Evolutionary conservation across 2,888 invertebrate genomes (phyloP).

Genomic region (Pollenia labialis): DNA sequence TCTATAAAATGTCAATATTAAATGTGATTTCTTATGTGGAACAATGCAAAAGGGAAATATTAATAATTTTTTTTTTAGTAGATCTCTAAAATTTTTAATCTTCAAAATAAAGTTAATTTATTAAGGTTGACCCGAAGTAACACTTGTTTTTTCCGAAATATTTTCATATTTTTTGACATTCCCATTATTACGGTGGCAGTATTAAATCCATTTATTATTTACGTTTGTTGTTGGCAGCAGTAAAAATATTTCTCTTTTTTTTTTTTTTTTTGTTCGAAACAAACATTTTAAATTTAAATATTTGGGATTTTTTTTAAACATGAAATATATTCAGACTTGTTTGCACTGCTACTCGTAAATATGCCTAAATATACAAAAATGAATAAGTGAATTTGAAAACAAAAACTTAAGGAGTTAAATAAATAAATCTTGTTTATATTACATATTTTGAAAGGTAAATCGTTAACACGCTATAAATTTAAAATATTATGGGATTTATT

Average conservation of each 20-base stretch:
- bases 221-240: slow-evolving; percentile 10
- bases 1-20: too few species aligned
- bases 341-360: background rate
- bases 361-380: background rate
- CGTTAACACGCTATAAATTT: slow-evolving; percentile 6
- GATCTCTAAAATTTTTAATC: too few species aligned
- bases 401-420: slow-evolving; percentile 1
- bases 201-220: too few species aligned
- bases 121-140: too few species aligned
- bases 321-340: background rate
- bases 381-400: background rate
- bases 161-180: too few species aligned
- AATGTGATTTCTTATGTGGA: too few species aligned
- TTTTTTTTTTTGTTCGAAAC: background rate
- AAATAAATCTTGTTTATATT: background rate
- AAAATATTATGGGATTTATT: slow-evolving; percentile 8
- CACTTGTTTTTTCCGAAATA: too few species aligned
- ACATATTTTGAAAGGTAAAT: slow-evolving; percentile 1
- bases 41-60: too few species aligned
- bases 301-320: background rate
- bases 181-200: too few species aligned
- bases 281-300: slow-evolving; percentile 13
- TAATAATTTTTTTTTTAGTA: too few species aligned
- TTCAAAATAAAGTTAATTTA: too few species aligned
- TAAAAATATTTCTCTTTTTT: background rate